Evolutionary conservation across 2,888 invertebrate genomes (phyloP), one percentile per base, ranked within the genome.

Genomic region (Cactoblastis cactorum): DNA sequence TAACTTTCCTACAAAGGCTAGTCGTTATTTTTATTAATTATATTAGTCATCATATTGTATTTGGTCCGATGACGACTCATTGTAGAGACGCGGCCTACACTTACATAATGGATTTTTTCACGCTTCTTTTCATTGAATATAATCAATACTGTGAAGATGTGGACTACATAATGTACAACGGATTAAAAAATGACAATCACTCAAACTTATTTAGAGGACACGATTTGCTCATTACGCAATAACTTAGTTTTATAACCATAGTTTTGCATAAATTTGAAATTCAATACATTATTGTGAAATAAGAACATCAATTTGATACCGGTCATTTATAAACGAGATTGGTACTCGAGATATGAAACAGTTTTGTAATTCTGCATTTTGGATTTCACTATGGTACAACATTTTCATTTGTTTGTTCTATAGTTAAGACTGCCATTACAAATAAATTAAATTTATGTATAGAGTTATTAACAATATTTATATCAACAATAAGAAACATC

Each of bases 201-300:
- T 34, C 32, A 41, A n/a, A 28, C 14, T 8, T 28, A 32, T 39
- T 49, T 49, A 17, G 39, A 49, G 49, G 49, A 34, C 49, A 41
- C 47, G 37, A 37, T 28, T 48, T 48, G 18, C 41, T 19, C 18
- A 41, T 41, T 41, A 33, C 34, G 49, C 49, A 49, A 49, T 18
- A 22, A 14, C 33, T 41, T 41, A 39, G 39, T 39, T 49, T 49
- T 49, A 48, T 41, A 49, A 32, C 41, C 34, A 49, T 34, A 41
- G 37, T 39, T 49, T 49, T 41, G 33, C 49, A 49, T 49, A 49
- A 43, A 49, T 49, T 49, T 49, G 41, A 34, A 49, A 41, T 49
- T 49, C 19, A 49, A 49, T 49, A 49, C 15, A 49, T 49, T 41
- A 49, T 49, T 41, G 49, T 34, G 49, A 49, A 49, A 49, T 41